Evolutionary conservation across 2,797 vertebrate genomes (phyloP), one percentile per base, ranked within the genome.

Genomic region (Schizopygopsis pylzovi): DNA sequence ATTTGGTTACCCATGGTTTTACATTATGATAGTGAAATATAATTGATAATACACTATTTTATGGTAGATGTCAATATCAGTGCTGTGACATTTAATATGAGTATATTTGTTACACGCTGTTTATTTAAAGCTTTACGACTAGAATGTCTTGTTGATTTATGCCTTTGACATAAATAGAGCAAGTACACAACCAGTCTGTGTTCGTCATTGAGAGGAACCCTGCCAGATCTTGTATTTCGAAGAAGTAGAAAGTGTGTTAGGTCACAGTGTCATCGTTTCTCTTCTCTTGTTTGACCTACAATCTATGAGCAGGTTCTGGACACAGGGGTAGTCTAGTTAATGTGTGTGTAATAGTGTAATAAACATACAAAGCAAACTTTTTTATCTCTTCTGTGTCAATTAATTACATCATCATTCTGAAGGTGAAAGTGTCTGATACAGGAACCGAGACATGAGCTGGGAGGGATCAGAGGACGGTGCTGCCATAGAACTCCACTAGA

Each of bases 361-460:
- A 41, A 3, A 43, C 20, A 45, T 25, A 11, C 5, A 20, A 59
- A 45, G 18, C 9, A 72, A n/a, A 72, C 18, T 2, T n/a, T 1
- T 39, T 13, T 28, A 13, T 9, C 2, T 47, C 20, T 47, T 47
- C 12, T 43, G 22, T 71, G 37, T 43, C 13, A 37, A 9, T 22
- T n/a, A 18, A 9, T 22, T 52, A 18, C 6, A 54, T 39, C 12
- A 41, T 22, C 47, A 37, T 81, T 7, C 33, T 81, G 8, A 67
- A 67, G 39, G 16, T 80, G 79, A 80, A 67, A 45, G 80, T 52
- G 22, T 68, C 13, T 54, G 56, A 43, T 43, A 67, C 79, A 68
- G 4, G 63, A 67, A 67, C 78, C 20, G 25, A 33, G 25, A 33
- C 39, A 22, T 15, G 18, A 73, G 9, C 9, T 68, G 65, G 33